A percentile compares a stretch with the other conserved stretches of the same genome.
Evolutionary conservation across 2,888 invertebrate species (phyloP).

Genomic region (Meiosimyza decipiens): DNA sequence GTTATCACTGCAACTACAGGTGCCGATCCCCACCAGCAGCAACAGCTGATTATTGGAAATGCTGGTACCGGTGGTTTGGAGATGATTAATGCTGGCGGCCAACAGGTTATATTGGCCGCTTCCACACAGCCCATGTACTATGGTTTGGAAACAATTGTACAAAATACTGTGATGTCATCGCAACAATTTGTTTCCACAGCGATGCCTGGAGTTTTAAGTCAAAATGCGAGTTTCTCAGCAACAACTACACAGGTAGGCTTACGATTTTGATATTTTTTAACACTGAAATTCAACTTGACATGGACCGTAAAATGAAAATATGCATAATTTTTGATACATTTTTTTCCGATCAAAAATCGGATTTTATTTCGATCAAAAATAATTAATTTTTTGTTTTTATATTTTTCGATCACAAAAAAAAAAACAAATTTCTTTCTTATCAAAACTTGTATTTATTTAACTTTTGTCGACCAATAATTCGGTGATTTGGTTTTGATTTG

Average conservation of each 20-base stretch:
- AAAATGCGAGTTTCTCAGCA: slow-evolving; percentile 85
- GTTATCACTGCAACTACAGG: slow-evolving; percentile 70
- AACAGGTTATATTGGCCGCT: slow-evolving; percentile 70
- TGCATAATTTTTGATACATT: not conserved
- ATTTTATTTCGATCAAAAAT: too few species aligned
- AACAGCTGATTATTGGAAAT: slow-evolving; percentile 53
- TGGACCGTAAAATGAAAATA: too few species aligned
- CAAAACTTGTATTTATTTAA: too few species aligned
- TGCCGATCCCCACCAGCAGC: slow-evolving; percentile 61
- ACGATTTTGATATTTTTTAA: not conserved
- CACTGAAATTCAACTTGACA: not conserved
- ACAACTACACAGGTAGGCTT: slow-evolving; percentile 73
- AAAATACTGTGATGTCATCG: slow-evolving; percentile 90
- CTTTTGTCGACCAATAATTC: too few species aligned
- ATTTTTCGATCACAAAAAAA: too few species aligned
- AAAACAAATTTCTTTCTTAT: too few species aligned
- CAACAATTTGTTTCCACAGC: slow-evolving; percentile 86
- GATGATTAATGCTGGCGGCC: slow-evolving; percentile 56
- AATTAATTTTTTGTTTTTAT: too few species aligned
- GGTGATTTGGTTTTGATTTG: too few species aligned
- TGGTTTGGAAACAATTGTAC: slow-evolving; percentile 86
- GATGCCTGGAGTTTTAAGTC: slow-evolving; percentile 82
- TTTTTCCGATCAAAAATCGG: not conserved
- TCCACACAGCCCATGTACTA: slow-evolving; percentile 82
- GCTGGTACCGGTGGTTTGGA: slow-evolving; percentile 49